Conservation (phyloP, 2,888 invertebrate species). For the Drosophila austrosaltans region DNA sequence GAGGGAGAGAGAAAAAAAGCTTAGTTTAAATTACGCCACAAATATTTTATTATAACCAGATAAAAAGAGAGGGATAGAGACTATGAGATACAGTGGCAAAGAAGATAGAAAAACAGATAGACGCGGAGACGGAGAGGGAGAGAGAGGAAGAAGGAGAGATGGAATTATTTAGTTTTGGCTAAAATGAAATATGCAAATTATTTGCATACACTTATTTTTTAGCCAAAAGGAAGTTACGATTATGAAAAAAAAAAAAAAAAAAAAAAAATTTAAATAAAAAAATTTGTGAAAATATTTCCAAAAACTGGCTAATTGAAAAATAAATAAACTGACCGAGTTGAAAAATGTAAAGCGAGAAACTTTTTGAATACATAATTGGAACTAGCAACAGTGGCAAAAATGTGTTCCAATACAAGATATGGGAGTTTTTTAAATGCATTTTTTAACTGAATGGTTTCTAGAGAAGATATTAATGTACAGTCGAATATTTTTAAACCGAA, state of each 20-base stretch:
- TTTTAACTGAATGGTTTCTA: too few relatives aligned
- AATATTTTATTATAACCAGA: constrained; percentile 7
- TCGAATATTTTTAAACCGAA: too few relatives aligned
- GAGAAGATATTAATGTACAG: too few relatives aligned
- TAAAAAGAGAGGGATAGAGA: neutral
- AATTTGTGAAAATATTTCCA: neutral
- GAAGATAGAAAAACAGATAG: too few relatives aligned
- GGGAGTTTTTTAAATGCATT: too few relatives aligned
- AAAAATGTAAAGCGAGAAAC: too few relatives aligned
- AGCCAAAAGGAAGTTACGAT: neutral
- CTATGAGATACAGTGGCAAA: too few relatives aligned
- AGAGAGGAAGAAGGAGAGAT: neutral
- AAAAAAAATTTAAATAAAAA: too few relatives aligned
- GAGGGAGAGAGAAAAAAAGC: constrained; percentile 14
- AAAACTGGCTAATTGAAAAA: neutral
- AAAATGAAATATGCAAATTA: constrained; percentile 21
- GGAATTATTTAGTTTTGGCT: neutral
- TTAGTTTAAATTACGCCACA: constrained; percentile 25
- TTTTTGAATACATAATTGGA: too few relatives aligned
- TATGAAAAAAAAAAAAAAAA: neutral
- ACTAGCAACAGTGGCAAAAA: too few relatives aligned
- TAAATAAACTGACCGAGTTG: neutral
- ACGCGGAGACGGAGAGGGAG: neutral
- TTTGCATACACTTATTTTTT: neutral
- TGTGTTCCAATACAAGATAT: too few relatives aligned